These are phyloP conservation scores for Iselma pallidipennis DNA, from an alignment of 2,888 invertebrate species.

Conservation along the genomic window DNA sequence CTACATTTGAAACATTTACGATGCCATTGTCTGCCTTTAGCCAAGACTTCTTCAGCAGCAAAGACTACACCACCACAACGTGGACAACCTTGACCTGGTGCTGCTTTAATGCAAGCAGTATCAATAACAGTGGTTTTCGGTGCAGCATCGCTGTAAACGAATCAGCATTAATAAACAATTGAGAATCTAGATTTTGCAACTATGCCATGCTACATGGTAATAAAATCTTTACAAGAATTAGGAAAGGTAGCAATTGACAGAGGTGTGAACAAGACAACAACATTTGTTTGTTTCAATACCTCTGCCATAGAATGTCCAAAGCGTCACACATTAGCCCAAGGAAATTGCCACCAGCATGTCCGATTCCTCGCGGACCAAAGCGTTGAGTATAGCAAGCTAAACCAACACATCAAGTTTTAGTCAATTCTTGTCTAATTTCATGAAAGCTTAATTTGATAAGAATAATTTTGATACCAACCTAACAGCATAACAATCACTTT, in stretches of 20 bases:
- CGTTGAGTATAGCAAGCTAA: constrained; percentile 94
- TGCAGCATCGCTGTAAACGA: constrained; percentile 68
- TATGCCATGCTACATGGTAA: no score
- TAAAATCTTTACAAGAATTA: neutral
- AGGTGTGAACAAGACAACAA: constrained; percentile 14
- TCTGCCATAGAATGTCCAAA: constrained; percentile 76
- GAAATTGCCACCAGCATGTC: constrained; percentile 86
- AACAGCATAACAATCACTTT: constrained; percentile 84
- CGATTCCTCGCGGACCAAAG: constrained; percentile 93
- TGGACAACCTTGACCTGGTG: constrained; percentile 86
- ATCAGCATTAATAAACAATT: neutral
- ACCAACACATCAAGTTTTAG: constrained; percentile 27
- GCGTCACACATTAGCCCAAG: constrained; percentile 85
- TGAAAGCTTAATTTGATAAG: constrained; percentile 1
- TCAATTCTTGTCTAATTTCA: neutral
- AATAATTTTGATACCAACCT: constrained; percentile 62
- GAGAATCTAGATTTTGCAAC: neutral
- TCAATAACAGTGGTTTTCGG: constrained; percentile 78
- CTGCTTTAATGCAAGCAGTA: constrained; percentile 78
- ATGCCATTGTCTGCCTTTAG: constrained; percentile 90
- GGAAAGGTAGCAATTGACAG: constrained; percentile 16
- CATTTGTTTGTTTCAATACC: constrained; percentile 56
- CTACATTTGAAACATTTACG: constrained; percentile 91
- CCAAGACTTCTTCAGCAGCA: constrained; percentile 92
- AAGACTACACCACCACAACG: constrained; percentile 89